Evolutionary conservation across 1,140 invertebrate genomes (phyloP).

Genomic region (Manduca sexta): DNA sequence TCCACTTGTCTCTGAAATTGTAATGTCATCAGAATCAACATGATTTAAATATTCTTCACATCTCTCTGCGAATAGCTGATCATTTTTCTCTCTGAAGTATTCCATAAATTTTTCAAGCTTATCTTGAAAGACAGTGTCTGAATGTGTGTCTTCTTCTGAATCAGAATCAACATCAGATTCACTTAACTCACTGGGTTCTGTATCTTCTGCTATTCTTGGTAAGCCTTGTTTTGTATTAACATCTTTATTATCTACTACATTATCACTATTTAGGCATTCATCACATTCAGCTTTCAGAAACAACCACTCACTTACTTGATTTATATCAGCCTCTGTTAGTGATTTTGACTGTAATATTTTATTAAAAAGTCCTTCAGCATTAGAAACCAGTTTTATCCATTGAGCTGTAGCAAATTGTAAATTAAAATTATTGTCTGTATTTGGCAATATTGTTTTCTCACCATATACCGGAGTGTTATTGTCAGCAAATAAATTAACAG

Average conservation of each 20-base stretch:
- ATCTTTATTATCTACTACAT: constrained; percentile 73
- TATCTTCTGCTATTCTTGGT: constrained; percentile 71
- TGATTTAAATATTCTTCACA: constrained; percentile 75
- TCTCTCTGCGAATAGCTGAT: constrained; percentile 75
- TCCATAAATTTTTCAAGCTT: constrained; percentile 82
- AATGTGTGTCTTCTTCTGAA: constrained; percentile 75
- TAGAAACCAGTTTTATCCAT: constrained; percentile 86
- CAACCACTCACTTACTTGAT: constrained; percentile 89
- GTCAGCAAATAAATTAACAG: constrained; percentile 79
- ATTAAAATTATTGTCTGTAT: constrained; percentile 74
- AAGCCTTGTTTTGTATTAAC: constrained; percentile 63
- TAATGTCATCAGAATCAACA: constrained; percentile 69
- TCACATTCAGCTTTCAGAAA: constrained; percentile 89
- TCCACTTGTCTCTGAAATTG: constrained; percentile 64
- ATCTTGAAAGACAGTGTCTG: constrained; percentile 77
- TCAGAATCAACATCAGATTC: constrained; percentile 79
- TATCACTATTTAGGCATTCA: constrained; percentile 82
- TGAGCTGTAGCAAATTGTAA: constrained; percentile 87
- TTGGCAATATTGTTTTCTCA: constrained; percentile 63
- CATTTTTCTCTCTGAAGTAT: constrained; percentile 80
- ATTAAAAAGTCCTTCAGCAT: constrained; percentile 87
- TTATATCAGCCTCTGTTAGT: constrained; percentile 79
- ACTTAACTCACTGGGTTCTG: constrained; percentile 72
- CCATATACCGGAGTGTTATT: constrained; percentile 74
- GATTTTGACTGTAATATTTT: constrained; percentile 77